A percentile compares a stretch with the other conserved stretches of the same genome.
Evolutionary conservation across 2,888 invertebrate genomes (phyloP).

Genomic region (Ennomos fuscantarius): DNA sequence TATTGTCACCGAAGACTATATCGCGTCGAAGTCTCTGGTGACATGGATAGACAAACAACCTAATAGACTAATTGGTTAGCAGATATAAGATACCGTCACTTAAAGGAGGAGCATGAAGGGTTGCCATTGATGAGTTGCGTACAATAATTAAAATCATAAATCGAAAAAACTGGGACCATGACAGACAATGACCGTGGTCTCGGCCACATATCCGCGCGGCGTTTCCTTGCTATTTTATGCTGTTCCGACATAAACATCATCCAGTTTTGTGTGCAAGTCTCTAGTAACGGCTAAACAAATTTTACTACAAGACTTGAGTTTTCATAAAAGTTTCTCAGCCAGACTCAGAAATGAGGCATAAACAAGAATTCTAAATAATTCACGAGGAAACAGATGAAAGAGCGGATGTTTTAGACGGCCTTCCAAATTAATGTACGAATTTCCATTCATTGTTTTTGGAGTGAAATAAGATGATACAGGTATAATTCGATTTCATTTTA

Average conservation of each 20-base stretch:
- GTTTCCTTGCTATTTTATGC: no score
- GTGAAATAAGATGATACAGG: conserved; percentile 1
- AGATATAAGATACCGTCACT: no score
- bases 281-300: conserved; percentile 10
- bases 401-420: conserved; percentile 23
- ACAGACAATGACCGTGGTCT: no score
- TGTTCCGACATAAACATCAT: conserved; percentile 7
- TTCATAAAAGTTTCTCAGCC: conserved; percentile 27
- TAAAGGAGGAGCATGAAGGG: no score
- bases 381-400: conserved; percentile 26
- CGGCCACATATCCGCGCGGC: no score
- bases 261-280: neutral
- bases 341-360: conserved; percentile 21
- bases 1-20: no score
- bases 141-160: no score
- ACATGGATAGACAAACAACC: no score
- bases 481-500: conserved; percentile 5
- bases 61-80: no score
- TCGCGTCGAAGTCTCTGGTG: no score
- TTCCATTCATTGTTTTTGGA: conserved; percentile 11
- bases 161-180: no score
- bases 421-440: conserved; percentile 21
- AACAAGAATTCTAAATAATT: conserved; percentile 31
- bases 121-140: no score
- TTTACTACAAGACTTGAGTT: conserved; percentile 23